These are phyloP conservation scores for Cybosia mesomella DNA, from an alignment of 2,888 invertebrate species.

Conservation along the genomic window DNA sequence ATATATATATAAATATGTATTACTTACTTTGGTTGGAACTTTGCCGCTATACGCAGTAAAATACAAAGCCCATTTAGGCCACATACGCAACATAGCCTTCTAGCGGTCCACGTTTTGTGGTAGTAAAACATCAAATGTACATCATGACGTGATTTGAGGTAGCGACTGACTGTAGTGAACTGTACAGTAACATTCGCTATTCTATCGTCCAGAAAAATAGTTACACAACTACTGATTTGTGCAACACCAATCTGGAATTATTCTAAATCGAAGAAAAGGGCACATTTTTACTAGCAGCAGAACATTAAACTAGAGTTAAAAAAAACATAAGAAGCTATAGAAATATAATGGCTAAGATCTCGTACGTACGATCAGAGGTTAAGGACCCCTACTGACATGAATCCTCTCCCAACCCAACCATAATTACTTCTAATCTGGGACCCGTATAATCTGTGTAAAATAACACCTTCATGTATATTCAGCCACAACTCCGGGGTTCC, in stretches of 20 bases:
- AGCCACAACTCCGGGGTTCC: too few relatives aligned
- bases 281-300: too few relatives aligned
- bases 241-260: neutral
- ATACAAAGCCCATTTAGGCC: slow-evolving; percentile 18
- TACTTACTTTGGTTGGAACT: slow-evolving; percentile 5
- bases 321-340: too few relatives aligned
- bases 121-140: slow-evolving; percentile 39
- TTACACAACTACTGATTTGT: neutral
- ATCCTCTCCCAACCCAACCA: too few relatives aligned
- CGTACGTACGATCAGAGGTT: too few relatives aligned
- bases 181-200: neutral
- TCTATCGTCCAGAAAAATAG: neutral
- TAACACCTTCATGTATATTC: neutral
- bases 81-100: slow-evolving; percentile 23
- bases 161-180: slow-evolving; percentile 6
- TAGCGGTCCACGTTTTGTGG: slow-evolving; percentile 37
- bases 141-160: slow-evolving; percentile 40
- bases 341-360: too few relatives aligned
- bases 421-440: too few relatives aligned
- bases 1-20: too few relatives aligned
- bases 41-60: slow-evolving; percentile 7
- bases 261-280: neutral
- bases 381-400: too few relatives aligned
- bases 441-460: too few relatives aligned
- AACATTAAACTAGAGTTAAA: too few relatives aligned